Conservation (phyloP, 2,113 vertebrate species). For the Percina caprodes region DNA sequence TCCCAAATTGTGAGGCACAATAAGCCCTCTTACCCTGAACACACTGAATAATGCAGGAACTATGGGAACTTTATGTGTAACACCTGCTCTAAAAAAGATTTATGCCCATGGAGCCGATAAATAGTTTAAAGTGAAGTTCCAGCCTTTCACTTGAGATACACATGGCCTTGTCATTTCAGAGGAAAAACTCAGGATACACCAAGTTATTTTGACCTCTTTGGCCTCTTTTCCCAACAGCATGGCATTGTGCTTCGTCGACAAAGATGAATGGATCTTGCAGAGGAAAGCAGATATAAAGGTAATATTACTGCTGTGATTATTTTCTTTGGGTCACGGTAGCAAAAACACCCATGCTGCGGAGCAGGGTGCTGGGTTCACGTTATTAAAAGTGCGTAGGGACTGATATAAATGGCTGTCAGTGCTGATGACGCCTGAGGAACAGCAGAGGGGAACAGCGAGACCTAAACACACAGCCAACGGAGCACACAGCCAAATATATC, state of each 20-base stretch:
- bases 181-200: slow-evolving; percentile 7
- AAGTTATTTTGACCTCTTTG: slow-evolving; percentile 57
- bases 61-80: slow-evolving; percentile 18
- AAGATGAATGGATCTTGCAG: slow-evolving; percentile 63
- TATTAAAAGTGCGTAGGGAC: slow-evolving; percentile 65
- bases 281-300: slow-evolving; percentile 65
- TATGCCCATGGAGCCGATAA: slow-evolving; percentile 26
- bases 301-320: slow-evolving; percentile 69
- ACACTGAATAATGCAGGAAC: slow-evolving; percentile 2
- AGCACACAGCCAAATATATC: slow-evolving; percentile 60
- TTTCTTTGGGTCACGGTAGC: slow-evolving; percentile 74
- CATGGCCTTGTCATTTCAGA: slow-evolving; percentile 15
- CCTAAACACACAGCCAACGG: slow-evolving; percentile 62
- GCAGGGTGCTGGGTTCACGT: slow-evolving; percentile 35
- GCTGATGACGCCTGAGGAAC: slow-evolving; percentile 64
- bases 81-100: slow-evolving; percentile 54
- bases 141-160: slow-evolving; percentile 8
- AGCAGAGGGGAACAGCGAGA: slow-evolving; percentile 58
- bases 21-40: slow-evolving; percentile 12
- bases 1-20: slow-evolving; percentile 22
- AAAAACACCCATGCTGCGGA: slow-evolving; percentile 54
- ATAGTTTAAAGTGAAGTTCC: slow-evolving; percentile 27
- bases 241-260: slow-evolving; percentile 59
- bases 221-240: slow-evolving; percentile 45
- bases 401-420: slow-evolving; percentile 71